Conservation (phyloP, 2,888 invertebrate genomes). For the Didymodactylos carnosus region DNA sequence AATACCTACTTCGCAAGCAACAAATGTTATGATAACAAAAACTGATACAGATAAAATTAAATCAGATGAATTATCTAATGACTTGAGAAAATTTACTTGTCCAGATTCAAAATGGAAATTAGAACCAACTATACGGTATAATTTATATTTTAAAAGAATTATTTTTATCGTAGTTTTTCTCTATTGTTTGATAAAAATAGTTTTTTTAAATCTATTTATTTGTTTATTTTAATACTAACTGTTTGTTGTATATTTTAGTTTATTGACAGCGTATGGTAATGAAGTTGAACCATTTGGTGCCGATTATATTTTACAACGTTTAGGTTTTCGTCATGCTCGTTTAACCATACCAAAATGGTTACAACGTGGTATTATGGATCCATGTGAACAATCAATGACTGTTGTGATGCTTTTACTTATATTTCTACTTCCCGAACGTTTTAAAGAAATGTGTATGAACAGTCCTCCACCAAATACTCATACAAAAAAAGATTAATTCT, state of each 20-base stretch:
- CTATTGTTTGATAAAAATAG: neutral
- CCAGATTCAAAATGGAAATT: constrained; percentile 66
- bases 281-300: constrained; percentile 94
- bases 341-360: constrained; percentile 98
- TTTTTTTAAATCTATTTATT: neutral
- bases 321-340: constrained; percentile 86
- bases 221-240: constrained; percentile 3
- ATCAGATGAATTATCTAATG: constrained; percentile 40
- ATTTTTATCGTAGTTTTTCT: neutral
- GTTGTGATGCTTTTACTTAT: neutral
- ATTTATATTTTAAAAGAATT: constrained; percentile 20
- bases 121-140: constrained; percentile 54
- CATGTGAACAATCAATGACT: neutral
- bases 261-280: constrained; percentile 61
- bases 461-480: too few species aligned
- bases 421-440: neutral
- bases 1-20: too few species aligned
- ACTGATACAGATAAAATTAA: too few species aligned
- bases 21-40: too few species aligned
- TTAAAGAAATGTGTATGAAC: neutral
- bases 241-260: constrained; percentile 17
- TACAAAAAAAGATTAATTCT: too few species aligned
- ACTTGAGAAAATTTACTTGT: constrained; percentile 73
- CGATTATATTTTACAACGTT: constrained; percentile 86
- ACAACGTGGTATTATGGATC: constrained; percentile 87